Percentiles rank a stretch among this genome's conserved stretches.
Evolutionary conservation across 2,113 vertebrate species (phyloP).

Genomic region (Labeo catla): DNA sequence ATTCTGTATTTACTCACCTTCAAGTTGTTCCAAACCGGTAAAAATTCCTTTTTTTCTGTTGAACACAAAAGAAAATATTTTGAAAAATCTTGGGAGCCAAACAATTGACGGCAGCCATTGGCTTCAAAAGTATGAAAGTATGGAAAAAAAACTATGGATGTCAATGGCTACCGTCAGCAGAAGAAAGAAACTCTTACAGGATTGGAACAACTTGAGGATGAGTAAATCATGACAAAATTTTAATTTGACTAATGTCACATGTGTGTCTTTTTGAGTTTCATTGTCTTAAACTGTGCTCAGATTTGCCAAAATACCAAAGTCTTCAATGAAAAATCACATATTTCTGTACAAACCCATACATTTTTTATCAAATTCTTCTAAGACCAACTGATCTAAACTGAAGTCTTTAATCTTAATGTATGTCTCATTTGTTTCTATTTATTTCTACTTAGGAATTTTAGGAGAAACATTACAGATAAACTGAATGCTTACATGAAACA

Average conservation of each 20-base stretch:
- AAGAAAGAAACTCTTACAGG: background rate
- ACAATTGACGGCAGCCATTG: too few species aligned
- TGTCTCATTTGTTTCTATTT: slow-evolving; percentile 1
- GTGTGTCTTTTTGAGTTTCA: background rate
- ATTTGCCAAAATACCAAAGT: background rate
- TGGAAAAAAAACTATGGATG: background rate
- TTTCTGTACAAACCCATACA: background rate
- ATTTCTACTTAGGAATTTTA: background rate
- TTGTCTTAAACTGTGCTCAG: background rate
- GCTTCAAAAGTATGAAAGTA: background rate
- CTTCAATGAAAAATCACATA: background rate
- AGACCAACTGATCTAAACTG: background rate
- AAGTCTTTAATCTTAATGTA: background rate
- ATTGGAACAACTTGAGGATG: too few species aligned
- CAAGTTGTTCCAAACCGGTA: too few species aligned
- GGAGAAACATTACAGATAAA: background rate
- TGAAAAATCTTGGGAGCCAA: too few species aligned
- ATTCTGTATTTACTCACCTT: too few species aligned
- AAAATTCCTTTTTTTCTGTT: too few species aligned
- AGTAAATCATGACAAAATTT: too few species aligned
- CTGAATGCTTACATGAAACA: background rate
- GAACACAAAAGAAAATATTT: too few species aligned
- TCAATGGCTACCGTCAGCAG: background rate
- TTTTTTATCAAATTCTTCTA: background rate
- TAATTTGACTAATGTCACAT: background rate